Evolutionary conservation across 1,140 invertebrate species (phyloP), one percentile per base, ranked within the genome.

Genomic region (Cyclargus thomasi): DNA sequence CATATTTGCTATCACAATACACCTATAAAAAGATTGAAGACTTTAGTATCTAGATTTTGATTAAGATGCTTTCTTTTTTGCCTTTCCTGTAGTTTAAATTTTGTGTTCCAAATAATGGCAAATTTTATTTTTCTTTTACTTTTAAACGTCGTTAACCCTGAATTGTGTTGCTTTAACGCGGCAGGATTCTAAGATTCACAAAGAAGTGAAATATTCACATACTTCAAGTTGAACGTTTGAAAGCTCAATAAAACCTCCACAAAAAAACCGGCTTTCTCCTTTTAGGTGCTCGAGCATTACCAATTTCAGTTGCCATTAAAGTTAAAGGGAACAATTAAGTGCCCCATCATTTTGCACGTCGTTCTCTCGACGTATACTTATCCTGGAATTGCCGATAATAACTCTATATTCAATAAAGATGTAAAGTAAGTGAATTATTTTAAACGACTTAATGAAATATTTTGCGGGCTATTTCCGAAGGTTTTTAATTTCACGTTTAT

Each of bases 351-450:
- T 59, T 59, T 59, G 20, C 55, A 59, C 55, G 18, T 21, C 55
- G 20, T 20, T 20, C 55, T 1, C 55, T 59, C 10, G 10, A 59
- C 55, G 18, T 59, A 20, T 21, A 59, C 18, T 21, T 59, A 47
- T 47, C 39, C 55, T 20, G 10, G 20, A 59, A 59, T 59, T 59
- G 55, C 55, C 18, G 17, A 21, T 59, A 59, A 59, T 59, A 59
- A 59, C 55, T 59, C 55, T 59, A 59, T 59, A 59, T 20, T 59
- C 55, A 59, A 59, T 59, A 59, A 18, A 59, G 20, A 59, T 21
- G 55, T 20, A 20, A 59, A 59, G 18, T 10, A 59, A 11, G 18
- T 20, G 10, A 59, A 59, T 59, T 59, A 59, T 22, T 7, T 59
- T 59, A 59, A 59, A 59, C 55, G 39, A 47, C 39, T 7, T 47